These are phyloP conservation scores for Acipenser oxyrinchus DNA, from an alignment of 2,797 vertebrate species.

Conservation along the genomic window DNA sequence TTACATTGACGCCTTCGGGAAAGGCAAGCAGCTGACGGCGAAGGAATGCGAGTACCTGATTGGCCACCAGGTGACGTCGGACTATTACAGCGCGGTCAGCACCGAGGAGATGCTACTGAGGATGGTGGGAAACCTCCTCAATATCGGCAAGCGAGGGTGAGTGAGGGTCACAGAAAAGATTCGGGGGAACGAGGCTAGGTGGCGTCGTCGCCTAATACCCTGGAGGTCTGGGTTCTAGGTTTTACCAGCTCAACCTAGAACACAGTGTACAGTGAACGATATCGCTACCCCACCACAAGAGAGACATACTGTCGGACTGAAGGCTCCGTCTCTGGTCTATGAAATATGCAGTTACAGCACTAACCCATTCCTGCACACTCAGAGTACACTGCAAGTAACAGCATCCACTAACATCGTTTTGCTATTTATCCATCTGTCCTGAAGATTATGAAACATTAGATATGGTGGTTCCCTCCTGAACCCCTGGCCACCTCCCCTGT, in stretches of 20 bases:
- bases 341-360: too few species aligned
- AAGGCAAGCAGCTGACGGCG: constrained; percentile 85
- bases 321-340: too few species aligned
- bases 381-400: not conserved
- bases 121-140: constrained; percentile 95
- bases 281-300: too few species aligned
- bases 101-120: constrained; percentile 86
- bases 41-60: constrained; percentile 94
- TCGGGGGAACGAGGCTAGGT: not conserved
- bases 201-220: too few species aligned
- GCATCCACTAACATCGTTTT: not conserved
- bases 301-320: too few species aligned
- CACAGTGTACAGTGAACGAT: too few species aligned
- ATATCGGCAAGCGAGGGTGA: constrained; percentile 87
- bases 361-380: too few species aligned
- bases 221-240: too few species aligned
- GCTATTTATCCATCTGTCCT: not conserved
- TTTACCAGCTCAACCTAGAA: too few species aligned
- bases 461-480: not conserved
- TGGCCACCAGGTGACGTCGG: constrained; percentile 88
- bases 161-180: constrained; percentile 4
- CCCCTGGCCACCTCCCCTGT: not conserved
- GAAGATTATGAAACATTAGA: not conserved
- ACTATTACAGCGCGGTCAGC: constrained; percentile 86
- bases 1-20: constrained; percentile 91